A percentile compares a stretch with the other conserved stretches of the same genome.
phyloP scores from a whole-genome alignment of 1,140 invertebrate species.

The Formica selysi region DNA sequence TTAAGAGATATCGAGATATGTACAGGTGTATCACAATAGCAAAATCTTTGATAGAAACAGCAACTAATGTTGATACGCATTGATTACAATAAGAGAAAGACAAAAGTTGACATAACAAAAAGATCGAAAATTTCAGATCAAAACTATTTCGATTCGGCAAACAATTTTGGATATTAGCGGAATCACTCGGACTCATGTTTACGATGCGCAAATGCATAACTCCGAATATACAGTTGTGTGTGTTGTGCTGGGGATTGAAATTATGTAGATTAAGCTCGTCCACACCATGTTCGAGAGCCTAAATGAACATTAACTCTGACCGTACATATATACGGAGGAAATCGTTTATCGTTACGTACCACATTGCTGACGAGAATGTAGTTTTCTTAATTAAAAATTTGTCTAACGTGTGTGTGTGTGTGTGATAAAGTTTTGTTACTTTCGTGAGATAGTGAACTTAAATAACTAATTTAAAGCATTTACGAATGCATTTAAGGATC shows the following conservation, averaged over 20 bases:
- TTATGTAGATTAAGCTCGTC: constrained; percentile 74
- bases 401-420: background rate
- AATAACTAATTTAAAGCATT: background rate
- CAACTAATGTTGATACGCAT: constrained; percentile 35
- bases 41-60: constrained; percentile 19
- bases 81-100: constrained; percentile 17
- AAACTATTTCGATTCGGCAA: constrained; percentile 75
- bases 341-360: constrained; percentile 18
- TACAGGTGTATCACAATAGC: constrained; percentile 32
- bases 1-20: background rate
- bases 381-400: constrained; percentile 23
- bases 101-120: too few relatives aligned
- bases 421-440: background rate
- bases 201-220: constrained; percentile 53
- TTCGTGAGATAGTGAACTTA: background rate
- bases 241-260: constrained; percentile 58
- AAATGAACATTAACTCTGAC: constrained; percentile 43
- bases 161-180: constrained; percentile 73
- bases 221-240: constrained; percentile 41
- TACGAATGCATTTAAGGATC: background rate
- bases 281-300: constrained; percentile 54
- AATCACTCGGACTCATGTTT: constrained; percentile 55
- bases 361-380: background rate
- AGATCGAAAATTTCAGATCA: constrained; percentile 19
- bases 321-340: background rate